Evolutionary conservation across 2,797 vertebrate genomes (phyloP).

Genomic region (Masticophis lateralis): DNA sequence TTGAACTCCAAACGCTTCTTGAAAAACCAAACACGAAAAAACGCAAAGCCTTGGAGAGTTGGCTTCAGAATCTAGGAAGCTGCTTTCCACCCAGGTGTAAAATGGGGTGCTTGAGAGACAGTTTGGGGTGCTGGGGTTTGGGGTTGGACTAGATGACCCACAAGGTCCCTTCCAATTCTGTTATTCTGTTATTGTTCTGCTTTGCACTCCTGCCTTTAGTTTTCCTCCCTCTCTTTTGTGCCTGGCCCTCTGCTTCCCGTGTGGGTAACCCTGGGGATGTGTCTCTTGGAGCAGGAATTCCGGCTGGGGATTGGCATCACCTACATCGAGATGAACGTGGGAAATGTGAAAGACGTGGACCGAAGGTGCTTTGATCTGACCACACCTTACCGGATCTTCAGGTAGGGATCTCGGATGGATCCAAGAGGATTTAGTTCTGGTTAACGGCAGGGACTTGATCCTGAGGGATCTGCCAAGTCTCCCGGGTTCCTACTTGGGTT

Average conservation of each 20-base stretch:
- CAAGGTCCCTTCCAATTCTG: too few species aligned
- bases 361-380: slow-evolving; percentile 88
- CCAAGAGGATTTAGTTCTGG: not conserved
- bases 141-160: too few species aligned
- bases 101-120: not conserved
- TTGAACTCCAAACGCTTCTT: not conserved
- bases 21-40: not conserved
- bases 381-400: slow-evolving; percentile 91
- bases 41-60: not conserved
- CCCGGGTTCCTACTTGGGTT: not conserved
- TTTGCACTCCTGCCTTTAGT: too few species aligned
- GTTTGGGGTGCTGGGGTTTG: not conserved
- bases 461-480: not conserved
- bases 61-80: not conserved
- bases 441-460: not conserved
- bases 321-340: slow-evolving; percentile 92
- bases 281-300: slow-evolving; percentile 77
- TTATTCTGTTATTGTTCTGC: not conserved
- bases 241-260: fast-evolving
- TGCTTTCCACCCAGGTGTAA: not conserved
- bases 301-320: slow-evolving; percentile 88
- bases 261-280: not conserved
- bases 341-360: slow-evolving; percentile 88
- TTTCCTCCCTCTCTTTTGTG: too few species aligned
- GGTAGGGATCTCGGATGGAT: slow-evolving; percentile 61